Evolutionary conservation across 2,113 vertebrate species (phyloP).

Genomic region (Grallaria varia): DNA sequence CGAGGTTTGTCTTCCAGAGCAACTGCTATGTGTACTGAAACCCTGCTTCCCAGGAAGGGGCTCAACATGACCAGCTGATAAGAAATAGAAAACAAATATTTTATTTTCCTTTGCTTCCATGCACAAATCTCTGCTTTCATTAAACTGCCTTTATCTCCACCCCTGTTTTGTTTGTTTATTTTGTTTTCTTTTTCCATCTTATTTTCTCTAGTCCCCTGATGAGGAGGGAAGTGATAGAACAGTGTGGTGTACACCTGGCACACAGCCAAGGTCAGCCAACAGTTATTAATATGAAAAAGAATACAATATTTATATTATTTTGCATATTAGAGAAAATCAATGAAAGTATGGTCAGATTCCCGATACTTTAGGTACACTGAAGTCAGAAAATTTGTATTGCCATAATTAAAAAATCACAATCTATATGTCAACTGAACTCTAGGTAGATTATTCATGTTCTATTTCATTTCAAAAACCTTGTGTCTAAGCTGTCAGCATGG

Average conservation of each 20-base stretch:
- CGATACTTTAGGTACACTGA: not conserved
- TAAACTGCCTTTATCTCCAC: not conserved
- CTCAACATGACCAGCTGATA: not conserved
- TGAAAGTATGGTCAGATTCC: not conserved
- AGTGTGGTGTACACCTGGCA: not conserved
- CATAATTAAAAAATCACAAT: not conserved
- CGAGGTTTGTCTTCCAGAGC: not conserved
- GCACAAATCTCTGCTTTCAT: not conserved
- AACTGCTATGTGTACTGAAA: rapidly evolving
- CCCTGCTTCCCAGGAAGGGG: not conserved
- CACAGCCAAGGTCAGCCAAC: not conserved
- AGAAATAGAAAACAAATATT: not conserved
- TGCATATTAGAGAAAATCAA: not conserved
- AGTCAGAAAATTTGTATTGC: not conserved
- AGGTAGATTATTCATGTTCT: not conserved
- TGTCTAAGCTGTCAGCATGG: not conserved
- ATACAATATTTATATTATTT: not conserved
- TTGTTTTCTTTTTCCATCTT: not conserved
- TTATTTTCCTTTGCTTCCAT: not conserved
- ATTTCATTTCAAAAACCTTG: not conserved
- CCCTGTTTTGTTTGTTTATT: not conserved
- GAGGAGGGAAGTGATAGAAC: not conserved
- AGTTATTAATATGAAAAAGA: not conserved
- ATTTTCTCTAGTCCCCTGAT: rapidly evolving
- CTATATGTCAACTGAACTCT: not conserved